phyloP scores from a whole-genome alignment of 92 coral and sea anemone species.

The Muricea muricata region DNA sequence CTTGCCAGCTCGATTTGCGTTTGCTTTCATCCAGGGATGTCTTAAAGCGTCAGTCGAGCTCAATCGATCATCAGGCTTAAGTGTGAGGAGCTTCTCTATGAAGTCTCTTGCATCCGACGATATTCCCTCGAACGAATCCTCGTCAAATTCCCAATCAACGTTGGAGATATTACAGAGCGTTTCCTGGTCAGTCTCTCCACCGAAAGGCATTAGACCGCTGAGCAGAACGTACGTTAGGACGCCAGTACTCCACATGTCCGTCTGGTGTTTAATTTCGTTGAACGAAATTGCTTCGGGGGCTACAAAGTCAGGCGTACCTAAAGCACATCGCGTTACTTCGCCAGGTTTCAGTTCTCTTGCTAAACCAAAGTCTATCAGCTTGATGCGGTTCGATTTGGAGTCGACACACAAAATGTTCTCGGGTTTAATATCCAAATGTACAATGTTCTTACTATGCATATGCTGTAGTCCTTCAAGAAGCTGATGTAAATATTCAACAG shows the following conservation, averaged over 20 bases:
- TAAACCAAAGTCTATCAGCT: conserved; percentile 95
- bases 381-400: conserved; percentile 74
- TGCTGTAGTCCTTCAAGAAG: conserved; percentile 80
- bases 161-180: conserved; percentile 90
- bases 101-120: conserved; percentile 91
- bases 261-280: conserved; percentile 83
- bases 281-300: conserved; percentile 97
- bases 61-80: conserved; percentile 72
- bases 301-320: conserved; percentile 97
- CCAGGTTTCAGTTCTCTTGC: conserved; percentile 83
- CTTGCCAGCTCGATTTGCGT: conserved; percentile 64
- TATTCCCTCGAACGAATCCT: conserved; percentile 92
- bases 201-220: conserved; percentile 98
- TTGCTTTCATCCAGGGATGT: conserved; percentile 54
- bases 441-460: conserved; percentile 89
- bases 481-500: conserved; percentile 87
- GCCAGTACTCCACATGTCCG: conserved; percentile 97
- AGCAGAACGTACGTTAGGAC: conserved; percentile 97
- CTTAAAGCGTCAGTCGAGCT: conserved; percentile 23
- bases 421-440: conserved; percentile 96
- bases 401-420: conserved; percentile 93
- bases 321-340: conserved; percentile 81
- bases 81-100: conserved; percentile 83
- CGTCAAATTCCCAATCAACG: conserved; percentile 99
- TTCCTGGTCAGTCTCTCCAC: conserved; percentile 93